Conservation (phyloP, 2,888 invertebrate genomes). For the Dicroscelio sp. region DNA sequence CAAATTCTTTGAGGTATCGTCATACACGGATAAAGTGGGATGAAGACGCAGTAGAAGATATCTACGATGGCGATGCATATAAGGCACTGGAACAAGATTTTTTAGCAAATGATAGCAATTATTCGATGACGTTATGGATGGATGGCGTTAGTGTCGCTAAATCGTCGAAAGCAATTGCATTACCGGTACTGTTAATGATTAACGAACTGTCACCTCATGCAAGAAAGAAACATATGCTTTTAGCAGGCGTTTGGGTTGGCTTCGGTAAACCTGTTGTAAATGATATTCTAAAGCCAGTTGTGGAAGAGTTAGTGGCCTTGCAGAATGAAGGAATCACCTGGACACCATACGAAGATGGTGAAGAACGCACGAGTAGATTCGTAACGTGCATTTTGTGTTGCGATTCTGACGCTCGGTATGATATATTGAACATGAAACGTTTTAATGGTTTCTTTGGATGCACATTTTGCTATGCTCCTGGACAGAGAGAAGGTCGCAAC, state of each 20-base stretch:
- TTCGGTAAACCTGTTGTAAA: not conserved
- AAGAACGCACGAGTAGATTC: not conserved
- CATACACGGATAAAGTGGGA: conserved; percentile 35
- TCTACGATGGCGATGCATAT: conserved; percentile 13
- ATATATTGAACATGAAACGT: conserved; percentile 11
- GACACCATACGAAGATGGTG: conserved; percentile 7
- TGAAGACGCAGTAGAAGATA: conserved; percentile 28
- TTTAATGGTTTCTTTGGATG: conserved; percentile 26
- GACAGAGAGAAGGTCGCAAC: not conserved
- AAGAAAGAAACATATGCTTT: conserved; percentile 1
- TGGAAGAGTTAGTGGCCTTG: not conserved
- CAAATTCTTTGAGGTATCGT: conserved; percentile 25
- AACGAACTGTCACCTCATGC: conserved; percentile 36
- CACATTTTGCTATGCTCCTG: conserved; percentile 16
- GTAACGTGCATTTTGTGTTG: not conserved
- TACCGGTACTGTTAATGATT: conserved; percentile 30
- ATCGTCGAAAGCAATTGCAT: conserved; percentile 34
- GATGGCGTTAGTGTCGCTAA: conserved; percentile 24
- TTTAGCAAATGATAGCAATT: not conserved
- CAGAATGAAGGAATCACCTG: conserved; percentile 14
- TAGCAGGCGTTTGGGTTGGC: not conserved
- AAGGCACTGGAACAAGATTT: not conserved
- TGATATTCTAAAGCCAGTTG: not conserved
- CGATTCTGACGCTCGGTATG: conserved; percentile 21
- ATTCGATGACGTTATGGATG: conserved; percentile 33